Conservation (phyloP, 2,888 invertebrate species). For the Conus canariensis region DNA sequence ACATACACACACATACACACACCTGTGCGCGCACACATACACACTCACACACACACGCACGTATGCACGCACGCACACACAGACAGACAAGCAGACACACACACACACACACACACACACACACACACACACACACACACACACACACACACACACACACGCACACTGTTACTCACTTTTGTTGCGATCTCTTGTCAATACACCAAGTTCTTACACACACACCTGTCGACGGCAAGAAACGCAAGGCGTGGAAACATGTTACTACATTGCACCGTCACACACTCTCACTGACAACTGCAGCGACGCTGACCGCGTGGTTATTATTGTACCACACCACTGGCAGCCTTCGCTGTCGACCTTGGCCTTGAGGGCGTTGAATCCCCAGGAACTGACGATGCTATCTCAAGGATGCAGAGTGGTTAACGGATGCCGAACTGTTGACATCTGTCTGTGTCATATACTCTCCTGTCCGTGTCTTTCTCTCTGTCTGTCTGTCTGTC, state of each 20-base stretch:
- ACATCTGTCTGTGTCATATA: too few relatives aligned
- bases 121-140: constrained; percentile 19
- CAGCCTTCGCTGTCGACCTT: too few relatives aligned
- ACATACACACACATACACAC: background rate
- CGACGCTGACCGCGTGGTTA: background rate
- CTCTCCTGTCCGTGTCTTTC: too few relatives aligned
- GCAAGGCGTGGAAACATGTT: background rate
- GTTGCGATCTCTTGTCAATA: too few relatives aligned
- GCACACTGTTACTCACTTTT: background rate
- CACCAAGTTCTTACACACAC: too few relatives aligned
- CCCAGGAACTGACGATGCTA: too few relatives aligned
- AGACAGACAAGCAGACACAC: background rate
- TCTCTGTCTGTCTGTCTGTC: too few relatives aligned
- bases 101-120: constrained; percentile 5
- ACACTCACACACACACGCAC: constrained; percentile 2
- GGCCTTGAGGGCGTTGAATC: too few relatives aligned
- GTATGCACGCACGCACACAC: background rate
- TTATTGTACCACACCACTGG: too few relatives aligned
- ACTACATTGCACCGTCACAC: background rate
- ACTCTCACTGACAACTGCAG: background rate
- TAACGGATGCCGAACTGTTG: too few relatives aligned
- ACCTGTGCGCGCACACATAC: background rate
- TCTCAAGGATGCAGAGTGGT: too few relatives aligned
- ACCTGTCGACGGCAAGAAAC: background rate
- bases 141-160: background rate